Base-by-base conservation (phyloP, 2,797 vertebrate species). In the Urophycis tenuis region DNA sequence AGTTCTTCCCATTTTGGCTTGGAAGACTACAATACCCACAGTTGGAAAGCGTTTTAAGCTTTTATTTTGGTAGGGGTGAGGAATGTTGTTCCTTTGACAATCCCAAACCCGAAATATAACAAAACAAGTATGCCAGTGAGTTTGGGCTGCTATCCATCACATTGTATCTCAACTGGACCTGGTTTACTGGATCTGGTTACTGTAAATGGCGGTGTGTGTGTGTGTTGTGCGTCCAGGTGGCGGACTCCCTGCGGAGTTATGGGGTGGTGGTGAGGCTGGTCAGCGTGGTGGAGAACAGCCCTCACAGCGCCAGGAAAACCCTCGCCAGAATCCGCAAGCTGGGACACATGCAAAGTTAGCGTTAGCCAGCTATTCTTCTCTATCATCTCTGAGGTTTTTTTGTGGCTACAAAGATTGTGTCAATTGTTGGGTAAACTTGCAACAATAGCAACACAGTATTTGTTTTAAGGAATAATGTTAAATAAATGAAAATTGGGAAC, bases 211-310 rank as follows among this genome's bases (percentile, higher is more conserved):
- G 25, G 25, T 74, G 17, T 45, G 41, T 31, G 36, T 72, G 33
- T 72, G 1, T 75, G 19, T 76, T 3, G 73, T 34, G n/a, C 12
- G 6, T 45, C 14, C 34, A 92, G 91, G 84, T 96, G n/a, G 93
- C 95, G 0, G 93, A 90, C 60, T 91, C 92, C 0, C 86, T 97
- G 78, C 92, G 93, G 78, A 93, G 84, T 34, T 88, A 92, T 0
- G 92, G 94, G n/a, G 83, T 97, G 77, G 92, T 93, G 0, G 93
- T 96, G 79, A 90, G 90, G 76, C 86, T 95, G 78, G 90, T 98
- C 41, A 87, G 87, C 34, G 86, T 92, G 0, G 80, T 92, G 79
- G 93, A 81, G 77, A 92, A 92, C 81, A 94, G 94, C 22, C 89
- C 90, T 45, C 90, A 87, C 11, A 91, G 89, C 17, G 85, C 93